Percentiles rank a stretch among this genome's conserved stretches.
These are phyloP conservation scores for Penelope pileata DNA, from an alignment of 2,113 vertebrate genomes.

Conservation along the genomic window DNA sequence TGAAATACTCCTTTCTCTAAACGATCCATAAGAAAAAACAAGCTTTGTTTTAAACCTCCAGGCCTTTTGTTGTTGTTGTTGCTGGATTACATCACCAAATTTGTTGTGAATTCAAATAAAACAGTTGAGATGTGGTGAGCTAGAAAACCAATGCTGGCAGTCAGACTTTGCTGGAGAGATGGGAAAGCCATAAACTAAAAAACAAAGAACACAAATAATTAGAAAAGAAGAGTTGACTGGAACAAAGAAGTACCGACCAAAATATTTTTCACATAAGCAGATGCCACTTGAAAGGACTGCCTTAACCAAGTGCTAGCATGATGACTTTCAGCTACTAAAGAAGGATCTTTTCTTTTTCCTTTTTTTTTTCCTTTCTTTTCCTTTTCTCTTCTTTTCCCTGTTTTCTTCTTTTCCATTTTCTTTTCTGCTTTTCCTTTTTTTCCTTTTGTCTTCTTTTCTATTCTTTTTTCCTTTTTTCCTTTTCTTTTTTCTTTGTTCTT, in stretches of 20 bases:
- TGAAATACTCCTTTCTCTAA: not conserved
- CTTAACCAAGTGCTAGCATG: not conserved
- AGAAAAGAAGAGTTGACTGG: not conserved
- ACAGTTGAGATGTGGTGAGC: not conserved
- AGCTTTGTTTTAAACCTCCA: not conserved
- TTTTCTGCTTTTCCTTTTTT: too few species aligned
- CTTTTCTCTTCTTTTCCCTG: too few species aligned
- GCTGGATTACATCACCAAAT: not conserved
- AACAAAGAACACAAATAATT: not conserved
- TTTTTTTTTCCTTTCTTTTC: too few species aligned
- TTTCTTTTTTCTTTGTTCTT: too few species aligned
- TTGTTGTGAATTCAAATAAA: slow-evolving; percentile 6
- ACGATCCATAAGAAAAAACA: not conserved
- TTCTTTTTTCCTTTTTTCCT: too few species aligned
- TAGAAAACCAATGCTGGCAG: not conserved
- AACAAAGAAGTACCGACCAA: not conserved
- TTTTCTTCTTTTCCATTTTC: too few species aligned
- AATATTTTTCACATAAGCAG: not conserved
- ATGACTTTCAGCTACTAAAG: not conserved
- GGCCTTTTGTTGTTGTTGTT: not conserved
- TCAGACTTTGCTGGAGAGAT: not conserved
- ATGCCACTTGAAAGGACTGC: not conserved
- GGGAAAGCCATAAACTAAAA: not conserved
- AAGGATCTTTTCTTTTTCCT: not conserved
- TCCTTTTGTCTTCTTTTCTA: too few species aligned